A percentile compares a stretch with the other conserved stretches of the same genome.
These are phyloP conservation scores for Perdix hodgsoniae DNA, from an alignment of 2,797 vertebrate genomes.

Conservation along the genomic window DNA sequence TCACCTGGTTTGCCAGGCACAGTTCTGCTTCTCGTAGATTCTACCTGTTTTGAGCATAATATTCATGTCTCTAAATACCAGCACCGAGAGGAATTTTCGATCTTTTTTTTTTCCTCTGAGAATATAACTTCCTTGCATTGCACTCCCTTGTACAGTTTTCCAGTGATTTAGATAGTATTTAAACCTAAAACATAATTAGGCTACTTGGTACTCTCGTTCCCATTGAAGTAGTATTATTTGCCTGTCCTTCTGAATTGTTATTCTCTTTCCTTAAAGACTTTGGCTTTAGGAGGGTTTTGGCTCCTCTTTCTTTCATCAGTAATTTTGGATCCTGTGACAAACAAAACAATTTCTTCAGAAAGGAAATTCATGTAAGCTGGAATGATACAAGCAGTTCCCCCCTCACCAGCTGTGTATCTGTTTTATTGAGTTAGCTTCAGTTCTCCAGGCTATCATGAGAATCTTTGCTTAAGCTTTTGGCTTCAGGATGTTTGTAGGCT, in stretches of 20 bases:
- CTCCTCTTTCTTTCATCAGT: not conserved
- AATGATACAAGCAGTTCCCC: not conserved
- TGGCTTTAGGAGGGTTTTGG: not conserved
- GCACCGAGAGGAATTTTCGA: not conserved
- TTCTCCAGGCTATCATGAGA: not conserved
- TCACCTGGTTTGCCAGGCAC: not conserved
- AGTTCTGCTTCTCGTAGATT: not conserved
- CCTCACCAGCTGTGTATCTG: not conserved
- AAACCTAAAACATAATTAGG: not conserved
- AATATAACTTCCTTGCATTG: not conserved
- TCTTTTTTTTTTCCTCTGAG: not conserved
- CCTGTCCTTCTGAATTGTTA: not conserved
- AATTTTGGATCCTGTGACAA: not conserved
- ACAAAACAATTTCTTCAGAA: not conserved
- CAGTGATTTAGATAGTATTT: not conserved
- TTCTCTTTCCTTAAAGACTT: not conserved
- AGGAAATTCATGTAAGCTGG: accelerated
- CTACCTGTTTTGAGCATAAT: not conserved
- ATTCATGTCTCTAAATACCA: not conserved
- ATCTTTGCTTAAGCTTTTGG: not conserved
- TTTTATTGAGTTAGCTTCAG: not conserved
- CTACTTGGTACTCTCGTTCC: not conserved
- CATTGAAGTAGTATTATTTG: not conserved
- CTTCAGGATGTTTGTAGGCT: not conserved
- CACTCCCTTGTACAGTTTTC: not conserved